Percentiles rank a stretch among this genome's conserved stretches.
Evolutionary conservation across 2,113 vertebrate species (phyloP).

Genomic region (Anarhynchus alexandrinus): DNA sequence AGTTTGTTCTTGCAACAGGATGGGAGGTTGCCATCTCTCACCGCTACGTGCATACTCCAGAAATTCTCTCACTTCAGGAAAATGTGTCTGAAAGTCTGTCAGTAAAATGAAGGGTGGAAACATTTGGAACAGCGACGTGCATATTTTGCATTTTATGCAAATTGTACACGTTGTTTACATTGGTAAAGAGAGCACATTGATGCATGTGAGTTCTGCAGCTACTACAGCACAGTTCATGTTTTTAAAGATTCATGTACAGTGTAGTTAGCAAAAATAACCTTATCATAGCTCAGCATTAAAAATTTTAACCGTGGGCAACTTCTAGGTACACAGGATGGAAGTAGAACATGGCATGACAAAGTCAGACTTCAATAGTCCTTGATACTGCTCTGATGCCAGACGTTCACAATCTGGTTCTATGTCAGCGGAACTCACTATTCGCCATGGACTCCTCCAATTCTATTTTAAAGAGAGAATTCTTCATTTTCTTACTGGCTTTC

Average conservation of each 20-base stretch:
- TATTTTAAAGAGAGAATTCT: background rate
- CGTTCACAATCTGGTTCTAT: background rate
- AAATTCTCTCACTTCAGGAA: slow-evolving; percentile 20
- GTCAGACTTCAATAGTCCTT: background rate
- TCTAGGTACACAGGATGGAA: background rate
- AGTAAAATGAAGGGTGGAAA: background rate
- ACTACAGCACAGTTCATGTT: background rate
- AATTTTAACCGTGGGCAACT: background rate
- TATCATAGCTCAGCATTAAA: background rate
- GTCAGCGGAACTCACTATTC: background rate
- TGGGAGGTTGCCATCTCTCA: slow-evolving; percentile 24
- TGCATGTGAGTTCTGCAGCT: background rate
- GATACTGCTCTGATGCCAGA: background rate
- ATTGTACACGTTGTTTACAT: background rate
- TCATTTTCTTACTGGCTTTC: background rate
- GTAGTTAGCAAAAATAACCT: background rate
- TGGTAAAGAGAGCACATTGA: background rate
- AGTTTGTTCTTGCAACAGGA: background rate
- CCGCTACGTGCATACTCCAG: background rate
- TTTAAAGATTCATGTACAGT: background rate
- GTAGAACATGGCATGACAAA: background rate
- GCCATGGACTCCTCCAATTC: background rate
- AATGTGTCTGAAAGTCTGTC: slow-evolving; percentile 19
- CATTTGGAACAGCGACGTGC: background rate
- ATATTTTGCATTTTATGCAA: background rate